A percentile compares a stretch with the other conserved stretches of the same genome.
These are phyloP conservation scores for Melipona beecheii DNA, from an alignment of 2,888 invertebrate species.

Conservation along the genomic window DNA sequence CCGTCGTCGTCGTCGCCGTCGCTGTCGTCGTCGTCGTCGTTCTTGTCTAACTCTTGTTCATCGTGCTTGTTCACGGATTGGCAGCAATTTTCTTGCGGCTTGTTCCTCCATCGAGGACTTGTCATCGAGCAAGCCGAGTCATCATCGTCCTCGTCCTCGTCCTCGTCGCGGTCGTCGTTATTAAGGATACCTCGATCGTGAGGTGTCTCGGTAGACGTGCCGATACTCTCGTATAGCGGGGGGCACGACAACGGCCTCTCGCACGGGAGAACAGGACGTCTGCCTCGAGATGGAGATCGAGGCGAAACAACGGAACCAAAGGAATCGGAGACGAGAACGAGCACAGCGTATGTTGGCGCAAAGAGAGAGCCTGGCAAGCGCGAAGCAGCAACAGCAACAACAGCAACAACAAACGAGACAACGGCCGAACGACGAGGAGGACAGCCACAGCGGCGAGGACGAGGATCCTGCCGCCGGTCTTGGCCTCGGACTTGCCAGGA, in stretches of 20 bases:
- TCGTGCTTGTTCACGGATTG: slow-evolving; percentile 26
- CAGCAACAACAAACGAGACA: slow-evolving; percentile 74
- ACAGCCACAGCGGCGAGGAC: slow-evolving; percentile 92
- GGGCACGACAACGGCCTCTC: slow-evolving; percentile 38
- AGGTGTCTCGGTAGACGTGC: slow-evolving; percentile 19
- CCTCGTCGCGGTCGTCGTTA: neutral
- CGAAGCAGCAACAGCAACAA: slow-evolving; percentile 81
- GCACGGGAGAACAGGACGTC: slow-evolving; percentile 28
- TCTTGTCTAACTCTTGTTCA: slow-evolving; percentile 34
- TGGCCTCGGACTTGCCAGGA: slow-evolving; percentile 64
- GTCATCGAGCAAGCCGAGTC: slow-evolving; percentile 14
- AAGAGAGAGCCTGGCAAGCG: slow-evolving; percentile 89
- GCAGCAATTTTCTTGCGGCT: slow-evolving; percentile 6
- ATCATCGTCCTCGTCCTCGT: neutral
- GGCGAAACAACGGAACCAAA: slow-evolving; percentile 93
- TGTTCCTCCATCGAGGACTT: neutral
- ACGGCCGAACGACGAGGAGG: slow-evolving; percentile 84
- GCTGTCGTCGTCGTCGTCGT: slow-evolving; percentile 18
- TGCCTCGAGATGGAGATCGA: slow-evolving; percentile 89
- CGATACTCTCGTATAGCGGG: slow-evolving; percentile 11
- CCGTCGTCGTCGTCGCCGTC: slow-evolving; percentile 41
- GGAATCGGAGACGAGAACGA: slow-evolving; percentile 94
- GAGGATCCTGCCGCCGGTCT: slow-evolving; percentile 85
- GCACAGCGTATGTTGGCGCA: slow-evolving; percentile 96
- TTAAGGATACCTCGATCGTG: slow-evolving; percentile 33